Evolutionary conservation across 1,140 invertebrate species (phyloP), one percentile per base, ranked within the genome.

Genomic region (Drosophila sp.): DNA sequence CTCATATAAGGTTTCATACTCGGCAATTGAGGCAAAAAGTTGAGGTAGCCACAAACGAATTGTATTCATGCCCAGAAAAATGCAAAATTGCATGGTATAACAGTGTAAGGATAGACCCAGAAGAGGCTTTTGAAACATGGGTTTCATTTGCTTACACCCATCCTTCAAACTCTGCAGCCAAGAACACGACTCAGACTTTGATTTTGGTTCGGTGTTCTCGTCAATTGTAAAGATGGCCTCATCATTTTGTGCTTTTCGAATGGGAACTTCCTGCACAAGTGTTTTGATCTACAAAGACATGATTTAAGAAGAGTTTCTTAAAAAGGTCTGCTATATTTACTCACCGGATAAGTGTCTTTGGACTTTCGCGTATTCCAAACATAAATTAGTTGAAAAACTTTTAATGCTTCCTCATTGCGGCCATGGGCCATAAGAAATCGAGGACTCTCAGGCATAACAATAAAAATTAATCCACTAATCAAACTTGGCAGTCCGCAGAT

Each of bases 351-450:
- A 8, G 91, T 93, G 1, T 95, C 93, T 44, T 91, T 89, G 3
- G 94, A 91, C 65, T 93, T 93, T 4, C 95, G 93, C 1, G 93
- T 95, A 75, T 97, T 97, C 7, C 80, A 56, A 11, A 60, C 38
- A 62, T 91, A 91, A 8, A 91, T 91, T 23, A 35, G 65, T 44
- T 82, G 73, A 10, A 91, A 74, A 7, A 74, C 78, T 35, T 65
- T 56, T 27, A 91, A 32, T 92, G 96, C 95, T 72, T 96, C 95
- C 0, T 94, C 93, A 68, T 95, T 95, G 35, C 94, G 93, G 66
- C 95, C 95, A 81, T 94, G 93, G 0, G 95, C 94, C 94, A 97
- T 96, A 0, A 97, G 91, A 90, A 96, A 97, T 90, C 97, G 96
- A 1, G 96, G 96, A 91, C 96, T 97, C 90, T 97, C 96, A 0